A percentile compares a stretch with the other conserved stretches of the same genome.
Conservation (phyloP, 64 coral and sea anemone species). For the Montipora capricornis region DNA sequence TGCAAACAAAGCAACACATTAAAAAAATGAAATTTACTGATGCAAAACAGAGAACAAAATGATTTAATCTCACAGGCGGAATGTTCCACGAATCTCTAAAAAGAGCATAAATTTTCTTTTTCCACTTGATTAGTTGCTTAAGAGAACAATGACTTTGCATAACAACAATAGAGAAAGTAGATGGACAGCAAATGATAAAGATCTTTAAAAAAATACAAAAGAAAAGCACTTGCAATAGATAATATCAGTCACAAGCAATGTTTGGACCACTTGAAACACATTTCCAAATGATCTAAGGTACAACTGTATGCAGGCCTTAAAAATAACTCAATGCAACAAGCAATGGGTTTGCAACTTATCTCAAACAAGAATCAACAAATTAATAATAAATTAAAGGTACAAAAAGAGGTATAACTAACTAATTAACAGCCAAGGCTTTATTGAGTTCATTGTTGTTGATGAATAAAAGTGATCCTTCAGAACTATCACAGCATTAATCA, state of each 20-base stretch:
- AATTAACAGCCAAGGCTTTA: too few relatives aligned
- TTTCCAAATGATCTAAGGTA: neutral
- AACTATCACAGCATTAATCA: too few relatives aligned
- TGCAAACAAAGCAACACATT: neutral
- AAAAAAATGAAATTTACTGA: neutral
- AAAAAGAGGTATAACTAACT: too few relatives aligned
- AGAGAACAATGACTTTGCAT: constrained; percentile 24
- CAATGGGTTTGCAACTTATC: too few relatives aligned
- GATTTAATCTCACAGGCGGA: neutral
- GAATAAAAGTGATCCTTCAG: too few relatives aligned
- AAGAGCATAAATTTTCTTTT: neutral
- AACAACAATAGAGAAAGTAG: constrained; percentile 38
- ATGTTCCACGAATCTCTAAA: neutral
- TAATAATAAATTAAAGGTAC: too few relatives aligned
- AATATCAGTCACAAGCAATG: neutral
- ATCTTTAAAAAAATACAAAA: neutral
- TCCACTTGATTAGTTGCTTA: neutral
- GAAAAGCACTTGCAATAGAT: neutral
- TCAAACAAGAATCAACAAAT: too few relatives aligned
- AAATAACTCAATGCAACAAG: too few relatives aligned
- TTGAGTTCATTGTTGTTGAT: too few relatives aligned
- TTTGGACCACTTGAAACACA: neutral
- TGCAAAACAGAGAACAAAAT: neutral
- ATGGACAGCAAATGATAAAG: neutral
- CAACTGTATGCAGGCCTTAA: too few relatives aligned